Conservation (phyloP, 2,888 invertebrate genomes). For the Melitaea athalia region DNA sequence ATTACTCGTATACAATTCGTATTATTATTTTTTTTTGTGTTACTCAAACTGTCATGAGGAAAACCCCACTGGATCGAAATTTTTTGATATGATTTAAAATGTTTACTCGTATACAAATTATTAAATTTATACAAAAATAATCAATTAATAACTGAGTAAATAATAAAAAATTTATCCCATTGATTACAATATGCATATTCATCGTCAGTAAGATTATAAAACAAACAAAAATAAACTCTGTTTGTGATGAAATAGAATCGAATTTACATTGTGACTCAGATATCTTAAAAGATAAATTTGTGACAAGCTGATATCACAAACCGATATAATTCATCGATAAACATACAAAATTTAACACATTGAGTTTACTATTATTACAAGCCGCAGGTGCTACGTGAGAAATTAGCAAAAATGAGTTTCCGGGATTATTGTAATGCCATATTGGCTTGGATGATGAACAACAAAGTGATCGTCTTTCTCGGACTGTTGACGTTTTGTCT, state of each 20-base stretch:
- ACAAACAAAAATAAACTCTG: no score
- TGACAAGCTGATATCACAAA: conserved; percentile 8
- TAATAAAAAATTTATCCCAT: no score
- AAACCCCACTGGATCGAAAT: no score
- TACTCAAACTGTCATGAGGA: no score
- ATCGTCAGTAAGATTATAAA: no score
- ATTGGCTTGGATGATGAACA: conserved; percentile 65
- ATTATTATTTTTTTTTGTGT: no score
- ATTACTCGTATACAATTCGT: no score
- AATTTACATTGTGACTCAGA: background rate
- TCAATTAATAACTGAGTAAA: no score
- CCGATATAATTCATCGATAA: conserved; percentile 5
- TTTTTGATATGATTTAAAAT: no score
- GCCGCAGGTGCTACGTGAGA: conserved; percentile 18
- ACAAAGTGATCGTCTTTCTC: conserved; percentile 69
- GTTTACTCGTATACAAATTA: no score
- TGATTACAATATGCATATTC: no score
- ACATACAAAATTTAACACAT: conserved; percentile 8
- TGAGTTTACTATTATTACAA: conserved; percentile 15
- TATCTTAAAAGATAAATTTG: background rate
- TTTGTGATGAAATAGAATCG: background rate
- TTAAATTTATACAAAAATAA: no score
- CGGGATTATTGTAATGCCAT: conserved; percentile 60
- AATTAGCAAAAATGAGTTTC: conserved; percentile 49
- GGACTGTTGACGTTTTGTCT: conserved; percentile 62